Evolutionary conservation across 2,113 vertebrate genomes (phyloP).

Genomic region (Garra rufa): DNA sequence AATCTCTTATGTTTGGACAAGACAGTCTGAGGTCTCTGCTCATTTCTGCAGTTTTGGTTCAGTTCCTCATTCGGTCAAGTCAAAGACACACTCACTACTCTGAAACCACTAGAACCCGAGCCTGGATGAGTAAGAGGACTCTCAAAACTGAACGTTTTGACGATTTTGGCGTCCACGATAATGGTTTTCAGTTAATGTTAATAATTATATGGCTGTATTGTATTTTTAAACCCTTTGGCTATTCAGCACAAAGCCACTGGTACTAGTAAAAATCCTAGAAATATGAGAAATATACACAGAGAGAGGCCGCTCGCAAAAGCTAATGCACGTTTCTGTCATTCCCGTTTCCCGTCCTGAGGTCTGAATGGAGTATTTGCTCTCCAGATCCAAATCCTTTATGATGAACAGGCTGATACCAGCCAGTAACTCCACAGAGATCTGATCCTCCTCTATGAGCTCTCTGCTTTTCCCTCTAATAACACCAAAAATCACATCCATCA

Average conservation of each 20-base stretch:
- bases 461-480: conserved; percentile 17
- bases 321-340: neutral
- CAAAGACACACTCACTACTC: neutral
- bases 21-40: neutral
- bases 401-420: conserved; percentile 16
- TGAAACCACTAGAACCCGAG: neutral
- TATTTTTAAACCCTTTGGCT: neutral
- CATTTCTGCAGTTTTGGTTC: neutral
- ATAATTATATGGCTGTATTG: conserved; percentile 1
- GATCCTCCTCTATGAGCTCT: conserved; percentile 7
- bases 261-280: neutral
- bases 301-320: neutral
- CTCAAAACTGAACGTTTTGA: neutral
- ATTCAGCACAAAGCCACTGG: conserved; percentile 3
- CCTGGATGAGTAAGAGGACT: neutral
- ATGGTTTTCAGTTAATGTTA: neutral
- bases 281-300: neutral
- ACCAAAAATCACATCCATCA: conserved; percentile 22
- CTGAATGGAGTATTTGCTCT: neutral
- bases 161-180: neutral
- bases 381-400: conserved; percentile 10
- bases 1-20: conserved; percentile 32
- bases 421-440: neutral
- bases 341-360: neutral
- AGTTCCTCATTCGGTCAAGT: neutral